Conservation (phyloP, 2,797 vertebrate genomes). For the Leptatherina wallacei region DNA sequence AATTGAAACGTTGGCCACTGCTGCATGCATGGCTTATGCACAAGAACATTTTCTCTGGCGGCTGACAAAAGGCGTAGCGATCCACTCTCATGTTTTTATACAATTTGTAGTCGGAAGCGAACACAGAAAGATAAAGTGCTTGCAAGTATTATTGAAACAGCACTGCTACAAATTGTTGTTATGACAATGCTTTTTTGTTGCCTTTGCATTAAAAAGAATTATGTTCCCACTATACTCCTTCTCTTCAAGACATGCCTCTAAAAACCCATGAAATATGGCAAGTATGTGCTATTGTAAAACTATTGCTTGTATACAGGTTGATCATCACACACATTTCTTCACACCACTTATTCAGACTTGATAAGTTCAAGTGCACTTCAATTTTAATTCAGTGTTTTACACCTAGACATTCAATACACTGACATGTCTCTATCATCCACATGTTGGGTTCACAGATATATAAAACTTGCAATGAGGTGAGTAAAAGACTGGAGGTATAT, state of each 20-base stretch:
- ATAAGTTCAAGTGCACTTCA: neutral
- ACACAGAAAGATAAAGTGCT: neutral
- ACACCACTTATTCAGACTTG: neutral
- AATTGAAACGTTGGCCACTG: constrained; percentile 51
- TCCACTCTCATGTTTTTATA: constrained; percentile 5
- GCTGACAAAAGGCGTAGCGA: neutral
- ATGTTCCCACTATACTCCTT: neutral
- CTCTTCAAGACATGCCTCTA: neutral
- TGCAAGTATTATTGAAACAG: neutral
- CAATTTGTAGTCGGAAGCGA: neutral
- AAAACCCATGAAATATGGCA: neutral
- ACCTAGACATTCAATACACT: neutral
- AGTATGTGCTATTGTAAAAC: neutral
- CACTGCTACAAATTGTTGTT: neutral
- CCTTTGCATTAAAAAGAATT: neutral
- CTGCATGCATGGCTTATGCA: constrained; percentile 33
- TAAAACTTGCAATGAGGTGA: neutral
- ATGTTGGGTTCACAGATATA: neutral
- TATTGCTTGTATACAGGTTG: neutral
- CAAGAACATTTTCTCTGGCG: constrained; percentile 22
- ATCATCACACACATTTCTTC: neutral
- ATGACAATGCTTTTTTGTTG: neutral
- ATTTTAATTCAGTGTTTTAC: neutral
- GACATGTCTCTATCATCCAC: neutral
- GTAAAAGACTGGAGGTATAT: neutral